Percentiles rank a stretch among this genome's conserved stretches.
These are phyloP conservation scores for Rhynchotus rufescens DNA, from an alignment of 2,797 vertebrate species.

Conservation along the genomic window DNA sequence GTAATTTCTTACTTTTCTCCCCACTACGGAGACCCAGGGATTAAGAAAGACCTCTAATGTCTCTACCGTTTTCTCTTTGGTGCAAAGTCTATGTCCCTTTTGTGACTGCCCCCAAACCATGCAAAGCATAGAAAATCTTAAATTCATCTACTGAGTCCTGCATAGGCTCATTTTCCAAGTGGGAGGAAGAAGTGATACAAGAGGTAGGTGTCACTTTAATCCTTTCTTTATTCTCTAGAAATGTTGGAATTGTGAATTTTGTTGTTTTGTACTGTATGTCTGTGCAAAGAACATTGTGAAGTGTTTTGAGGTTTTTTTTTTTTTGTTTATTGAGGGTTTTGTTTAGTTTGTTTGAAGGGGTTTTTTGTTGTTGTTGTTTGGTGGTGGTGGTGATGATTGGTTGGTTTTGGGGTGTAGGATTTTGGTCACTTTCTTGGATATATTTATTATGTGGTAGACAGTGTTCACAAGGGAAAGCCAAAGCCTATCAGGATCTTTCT, in stretches of 20 bases:
- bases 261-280: not conserved
- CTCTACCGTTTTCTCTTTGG: not conserved
- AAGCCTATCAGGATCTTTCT: not conserved
- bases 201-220: not conserved
- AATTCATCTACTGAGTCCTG: not conserved
- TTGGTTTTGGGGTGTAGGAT: not conserved
- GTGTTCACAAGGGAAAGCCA: not conserved
- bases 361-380: not conserved
- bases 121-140: not conserved
- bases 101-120: not conserved
- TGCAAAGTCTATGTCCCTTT: not conserved
- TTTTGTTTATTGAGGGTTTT: no score
- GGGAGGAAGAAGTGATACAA: not conserved
- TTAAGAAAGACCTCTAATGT: not conserved
- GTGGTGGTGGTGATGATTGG: no score
- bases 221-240: not conserved
- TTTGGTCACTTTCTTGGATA: not conserved
- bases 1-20: not conserved
- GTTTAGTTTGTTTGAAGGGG: not conserved
- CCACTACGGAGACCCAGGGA: not conserved
- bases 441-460: rapidly evolving
- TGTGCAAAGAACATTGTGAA: not conserved
- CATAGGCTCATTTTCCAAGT: not conserved
- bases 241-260: not conserved
- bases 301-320: no score